A percentile compares a stretch with the other conserved stretches of the same genome.
These are phyloP conservation scores for Cavia porcellus DNA, from an alignment of 2,113 vertebrate genomes.

Conservation along the genomic window DNA sequence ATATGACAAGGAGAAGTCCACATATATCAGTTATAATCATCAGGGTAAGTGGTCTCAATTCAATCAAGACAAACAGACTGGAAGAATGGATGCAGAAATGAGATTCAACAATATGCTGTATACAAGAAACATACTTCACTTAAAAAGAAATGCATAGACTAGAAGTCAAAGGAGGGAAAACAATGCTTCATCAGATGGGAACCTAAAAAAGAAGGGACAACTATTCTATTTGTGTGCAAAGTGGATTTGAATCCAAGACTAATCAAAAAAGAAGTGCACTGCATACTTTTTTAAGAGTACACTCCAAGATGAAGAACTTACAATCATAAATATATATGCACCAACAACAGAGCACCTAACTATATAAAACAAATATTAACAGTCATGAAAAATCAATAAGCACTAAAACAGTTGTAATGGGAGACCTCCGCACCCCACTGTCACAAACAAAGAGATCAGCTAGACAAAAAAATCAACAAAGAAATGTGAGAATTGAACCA, in stretches of 20 bases:
- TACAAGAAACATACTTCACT: no score
- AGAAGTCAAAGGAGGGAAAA: not conserved
- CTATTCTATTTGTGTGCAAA: not conserved
- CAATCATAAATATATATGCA: not conserved
- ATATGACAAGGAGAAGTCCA: not conserved
- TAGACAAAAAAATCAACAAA: not conserved
- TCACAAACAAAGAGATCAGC: not conserved
- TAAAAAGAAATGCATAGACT: not conserved
- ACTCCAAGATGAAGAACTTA: not conserved
- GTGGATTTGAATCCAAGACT: not conserved
- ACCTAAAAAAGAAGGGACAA: not conserved
- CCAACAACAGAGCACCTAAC: not conserved
- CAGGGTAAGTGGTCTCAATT: no score
- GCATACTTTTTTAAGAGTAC: not conserved
- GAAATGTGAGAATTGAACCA: not conserved
- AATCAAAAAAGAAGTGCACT: not conserved
- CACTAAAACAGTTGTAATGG: not conserved
- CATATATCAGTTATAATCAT: not conserved
- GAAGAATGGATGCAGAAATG: no score
- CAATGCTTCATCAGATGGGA: not conserved
- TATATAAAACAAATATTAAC: not conserved
- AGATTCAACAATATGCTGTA: no score
- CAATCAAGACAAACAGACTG: no score
- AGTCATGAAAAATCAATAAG: not conserved
- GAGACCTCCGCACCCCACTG: not conserved